Conservation (phyloP, 2,113 vertebrate genomes). For the Rousettus leschenaultii region DNA sequence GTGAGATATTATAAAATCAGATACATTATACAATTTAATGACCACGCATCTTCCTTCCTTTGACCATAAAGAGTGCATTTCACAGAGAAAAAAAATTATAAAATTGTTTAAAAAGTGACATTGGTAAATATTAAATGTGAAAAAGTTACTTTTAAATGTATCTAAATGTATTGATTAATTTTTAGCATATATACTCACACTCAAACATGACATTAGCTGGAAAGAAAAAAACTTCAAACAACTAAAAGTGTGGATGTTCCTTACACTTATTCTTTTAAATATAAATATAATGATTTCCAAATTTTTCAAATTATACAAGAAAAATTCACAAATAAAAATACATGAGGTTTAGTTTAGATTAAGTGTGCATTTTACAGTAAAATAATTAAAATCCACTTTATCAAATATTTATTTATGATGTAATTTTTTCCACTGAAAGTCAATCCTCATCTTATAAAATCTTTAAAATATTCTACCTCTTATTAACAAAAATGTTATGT, state of each 20-base stretch:
- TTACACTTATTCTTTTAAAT: background rate
- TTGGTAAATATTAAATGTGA: background rate
- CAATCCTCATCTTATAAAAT: background rate
- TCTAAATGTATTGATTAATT: background rate
- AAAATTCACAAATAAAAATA: slow-evolving; percentile 25
- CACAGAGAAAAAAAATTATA: background rate
- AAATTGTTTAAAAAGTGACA: background rate
- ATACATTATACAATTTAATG: background rate
- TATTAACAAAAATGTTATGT: background rate
- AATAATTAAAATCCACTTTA: background rate
- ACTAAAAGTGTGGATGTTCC: background rate
- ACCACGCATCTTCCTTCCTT: background rate
- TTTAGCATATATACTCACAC: background rate
- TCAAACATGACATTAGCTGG: background rate
- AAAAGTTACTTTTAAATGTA: background rate
- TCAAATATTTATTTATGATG: background rate
- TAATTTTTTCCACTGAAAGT: background rate
- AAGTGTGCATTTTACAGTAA: background rate
- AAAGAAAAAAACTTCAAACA: background rate
- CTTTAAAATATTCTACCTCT: background rate
- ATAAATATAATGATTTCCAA: background rate
- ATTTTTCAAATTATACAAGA: background rate
- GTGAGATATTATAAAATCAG: background rate
- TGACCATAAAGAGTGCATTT: background rate
- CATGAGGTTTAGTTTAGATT: background rate